Evolutionary conservation across 2,797 vertebrate genomes (phyloP).

Genomic region (Syngnathus acus): DNA sequence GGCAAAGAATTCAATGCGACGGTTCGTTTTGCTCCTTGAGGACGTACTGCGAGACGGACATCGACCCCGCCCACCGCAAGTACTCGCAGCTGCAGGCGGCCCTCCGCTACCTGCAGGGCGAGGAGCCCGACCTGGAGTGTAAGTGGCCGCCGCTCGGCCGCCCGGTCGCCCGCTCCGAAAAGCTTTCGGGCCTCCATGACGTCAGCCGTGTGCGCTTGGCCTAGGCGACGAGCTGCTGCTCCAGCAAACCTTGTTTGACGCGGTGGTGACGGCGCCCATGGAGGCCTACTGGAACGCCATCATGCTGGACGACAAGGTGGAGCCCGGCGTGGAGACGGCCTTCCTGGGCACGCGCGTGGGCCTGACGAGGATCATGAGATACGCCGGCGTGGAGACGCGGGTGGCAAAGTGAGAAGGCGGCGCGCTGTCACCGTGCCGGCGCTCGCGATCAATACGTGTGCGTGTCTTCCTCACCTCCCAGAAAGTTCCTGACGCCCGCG

Average conservation of each 20-base stretch:
- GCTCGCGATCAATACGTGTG: too few relatives aligned
- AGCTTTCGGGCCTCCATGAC: too few relatives aligned
- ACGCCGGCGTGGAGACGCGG: constrained; percentile 77
- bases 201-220: constrained; percentile 1
- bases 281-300: constrained; percentile 93
- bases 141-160: constrained; percentile 5
- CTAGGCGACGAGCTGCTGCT: constrained; percentile 86
- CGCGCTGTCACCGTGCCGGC: too few relatives aligned
- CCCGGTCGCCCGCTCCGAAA: too few relatives aligned
- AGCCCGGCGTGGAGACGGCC: constrained; percentile 75
- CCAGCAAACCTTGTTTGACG: constrained; percentile 86
- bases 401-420: constrained; percentile 73
- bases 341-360: constrained; percentile 90
- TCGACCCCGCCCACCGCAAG: constrained; percentile 84
- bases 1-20: too few relatives aligned
- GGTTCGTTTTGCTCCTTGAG: constrained; percentile 47
- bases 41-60: constrained; percentile 93
- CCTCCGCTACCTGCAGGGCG: constrained; percentile 79
- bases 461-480: constrained; percentile 27
- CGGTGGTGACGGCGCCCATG: constrained; percentile 88
- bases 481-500: constrained; percentile 76
- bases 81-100: constrained; percentile 84
- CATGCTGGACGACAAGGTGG: constrained; percentile 77
- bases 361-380: constrained; percentile 77
- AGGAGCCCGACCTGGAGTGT: constrained; percentile 90